Percentiles rank a stretch among this genome's conserved stretches.
These are phyloP conservation scores for Xestobium rufovillosum DNA, from an alignment of 2,888 invertebrate genomes.

Conservation along the genomic window DNA sequence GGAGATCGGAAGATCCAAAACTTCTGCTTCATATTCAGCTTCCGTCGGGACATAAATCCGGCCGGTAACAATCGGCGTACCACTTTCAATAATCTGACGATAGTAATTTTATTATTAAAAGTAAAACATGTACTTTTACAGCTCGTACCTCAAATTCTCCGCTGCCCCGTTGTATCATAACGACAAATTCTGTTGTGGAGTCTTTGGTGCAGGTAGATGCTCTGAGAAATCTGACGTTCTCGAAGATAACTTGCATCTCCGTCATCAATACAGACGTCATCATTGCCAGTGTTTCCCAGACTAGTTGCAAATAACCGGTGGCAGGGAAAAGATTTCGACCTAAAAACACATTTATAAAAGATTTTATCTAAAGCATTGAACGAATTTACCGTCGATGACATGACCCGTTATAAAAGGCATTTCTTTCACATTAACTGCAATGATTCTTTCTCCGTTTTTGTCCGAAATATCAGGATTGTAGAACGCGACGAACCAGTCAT, in stretches of 20 bases:
- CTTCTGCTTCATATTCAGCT: slow-evolving; percentile 2
- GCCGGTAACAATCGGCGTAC: slow-evolving; percentile 61
- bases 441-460: slow-evolving; percentile 57
- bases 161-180: slow-evolving; percentile 29
- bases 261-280: slow-evolving; percentile 35
- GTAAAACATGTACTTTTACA: too few relatives aligned
- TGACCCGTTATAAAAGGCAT: slow-evolving; percentile 71
- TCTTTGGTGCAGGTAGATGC: slow-evolving; percentile 49
- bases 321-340: slow-evolving; percentile 50
- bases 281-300: slow-evolving; percentile 50
- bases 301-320: slow-evolving; percentile 47
- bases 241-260: slow-evolving; percentile 49
- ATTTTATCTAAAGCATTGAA: background rate
- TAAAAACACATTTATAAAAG: slow-evolving; percentile 19
- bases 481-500: slow-evolving; percentile 65
- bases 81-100: slow-evolving; percentile 57
- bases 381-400: slow-evolving; percentile 71
- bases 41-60: slow-evolving; percentile 47
- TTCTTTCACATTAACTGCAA: slow-evolving; percentile 56
- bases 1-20: background rate
- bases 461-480: slow-evolving; percentile 61
- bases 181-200: slow-evolving; percentile 27
- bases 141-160: slow-evolving; percentile 34
- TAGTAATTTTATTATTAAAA: slow-evolving; percentile 9
- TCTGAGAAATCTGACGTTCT: slow-evolving; percentile 52